Conservation (phyloP, 2,797 vertebrate genomes). For the Danio tinwini region DNA sequence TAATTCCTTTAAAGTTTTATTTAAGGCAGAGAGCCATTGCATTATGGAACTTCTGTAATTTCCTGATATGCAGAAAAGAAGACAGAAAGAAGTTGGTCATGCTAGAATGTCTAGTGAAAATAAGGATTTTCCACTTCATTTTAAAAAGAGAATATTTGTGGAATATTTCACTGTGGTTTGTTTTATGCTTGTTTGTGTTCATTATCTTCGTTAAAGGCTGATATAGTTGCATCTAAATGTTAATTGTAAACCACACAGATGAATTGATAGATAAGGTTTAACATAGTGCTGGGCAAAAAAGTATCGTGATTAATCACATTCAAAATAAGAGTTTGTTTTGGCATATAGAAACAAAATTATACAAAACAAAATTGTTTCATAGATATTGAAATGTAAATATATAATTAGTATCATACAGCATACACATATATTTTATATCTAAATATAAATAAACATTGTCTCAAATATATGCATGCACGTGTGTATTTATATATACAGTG, state of each 20-base stretch:
- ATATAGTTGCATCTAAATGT: background rate
- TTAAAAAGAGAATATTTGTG: background rate
- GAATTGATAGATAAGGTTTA: background rate
- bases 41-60: conserved; percentile 51
- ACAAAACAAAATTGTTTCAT: too few relatives aligned
- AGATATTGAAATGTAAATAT: too few relatives aligned
- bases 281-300: too few relatives aligned
- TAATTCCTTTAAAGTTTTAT: conserved; percentile 58
- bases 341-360: too few relatives aligned
- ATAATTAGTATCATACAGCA: too few relatives aligned
- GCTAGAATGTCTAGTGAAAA: conserved; percentile 11
- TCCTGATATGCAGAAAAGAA: conserved; percentile 17
- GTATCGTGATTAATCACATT: too few relatives aligned
- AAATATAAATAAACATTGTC: too few relatives aligned
- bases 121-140: background rate
- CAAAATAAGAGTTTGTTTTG: too few relatives aligned
- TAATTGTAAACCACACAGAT: background rate
- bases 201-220: background rate
- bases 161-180: background rate
- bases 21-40: conserved; percentile 41
- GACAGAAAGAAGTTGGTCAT: conserved; percentile 13
- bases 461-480: too few relatives aligned
- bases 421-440: too few relatives aligned
- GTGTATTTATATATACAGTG: too few relatives aligned
- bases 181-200: background rate